Base-by-base conservation (phyloP, 2,113 vertebrate genomes). In the Platichthys flesus region DNA sequence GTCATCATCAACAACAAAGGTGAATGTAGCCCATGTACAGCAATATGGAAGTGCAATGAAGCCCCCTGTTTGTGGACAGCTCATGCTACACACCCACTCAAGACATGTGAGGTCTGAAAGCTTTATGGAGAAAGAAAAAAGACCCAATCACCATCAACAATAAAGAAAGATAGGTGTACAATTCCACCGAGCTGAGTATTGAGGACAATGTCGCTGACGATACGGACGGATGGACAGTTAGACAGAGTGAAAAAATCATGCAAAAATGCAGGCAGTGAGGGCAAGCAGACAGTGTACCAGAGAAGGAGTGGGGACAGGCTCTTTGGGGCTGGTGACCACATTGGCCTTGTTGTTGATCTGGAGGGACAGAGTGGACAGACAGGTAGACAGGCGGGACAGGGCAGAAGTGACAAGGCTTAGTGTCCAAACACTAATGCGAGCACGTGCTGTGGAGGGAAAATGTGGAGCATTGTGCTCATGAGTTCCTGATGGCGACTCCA, bases 271-370 rank as follows among this genome's bases (percentile, higher is more conserved):
- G 86, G 83, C 83, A 81, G 65, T 67, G 72, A 90, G 91, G 87
- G 87, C 90, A 90, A 88, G 90, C 87, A 94, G 89, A 94, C 84
- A 89, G 88, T 85, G 94, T 99, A 99, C 97, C 97, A 99, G 97
- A 94, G 96, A 96, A 54, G 97, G 97, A 95, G 96, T 95, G 90
- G 96, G 95, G 86, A 94, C 94, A 92, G 96, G 94, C 94, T 98
- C 97, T 97, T 97, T 98, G 91, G 96, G 95, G 94, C 96, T 97
- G 95, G 95, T 97, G 95, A 97, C 95, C 95, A 99, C 96, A 96
- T 98, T 98, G 93, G 96, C 94, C 97, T 97, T 98, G 97, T 95
- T 99, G 97, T 98, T 98, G 95, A 98, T 98, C 97, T 99, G 96
- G 93, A 95, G 94, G 83, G 93, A 91, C 85, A 89, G 77, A 93